phyloP scores from a whole-genome alignment of 1,140 invertebrate species.

The Harlomillsia oculata region DNA sequence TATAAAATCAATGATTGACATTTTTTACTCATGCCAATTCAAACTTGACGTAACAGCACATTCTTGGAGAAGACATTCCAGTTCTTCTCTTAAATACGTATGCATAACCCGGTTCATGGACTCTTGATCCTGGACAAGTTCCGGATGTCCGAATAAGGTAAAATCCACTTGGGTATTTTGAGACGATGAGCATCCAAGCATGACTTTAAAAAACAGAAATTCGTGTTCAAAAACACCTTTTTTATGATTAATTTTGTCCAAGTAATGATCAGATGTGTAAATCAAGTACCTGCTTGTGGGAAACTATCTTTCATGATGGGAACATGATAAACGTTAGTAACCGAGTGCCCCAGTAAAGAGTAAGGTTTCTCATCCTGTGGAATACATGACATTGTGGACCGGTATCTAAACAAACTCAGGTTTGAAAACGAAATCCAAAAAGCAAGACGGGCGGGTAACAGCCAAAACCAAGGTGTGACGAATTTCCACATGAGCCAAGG shows the following conservation, averaged over 20 bases:
- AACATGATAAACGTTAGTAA: slow-evolving; percentile 11
- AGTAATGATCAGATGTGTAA: too few species aligned
- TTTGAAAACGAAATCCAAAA: slow-evolving; percentile 5
- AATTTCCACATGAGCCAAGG: slow-evolving; percentile 20
- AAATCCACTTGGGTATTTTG: slow-evolving; percentile 15
- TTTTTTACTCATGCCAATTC: background rate
- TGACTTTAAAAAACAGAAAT: slow-evolving; percentile 1
- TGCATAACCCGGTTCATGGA: slow-evolving; percentile 8
- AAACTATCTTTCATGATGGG: slow-evolving; percentile 21
- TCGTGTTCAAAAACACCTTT: too few species aligned
- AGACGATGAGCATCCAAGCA: slow-evolving; percentile 21
- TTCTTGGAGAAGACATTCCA: background rate
- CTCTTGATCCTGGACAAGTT: slow-evolving; percentile 4
- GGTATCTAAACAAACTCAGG: background rate
- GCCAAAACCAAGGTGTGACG: slow-evolving; percentile 8
- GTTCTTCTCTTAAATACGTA: slow-evolving; percentile 5
- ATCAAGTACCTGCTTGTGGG: slow-evolving; percentile 2
- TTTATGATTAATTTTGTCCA: background rate
- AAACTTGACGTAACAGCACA: background rate
- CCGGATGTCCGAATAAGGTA: slow-evolving; percentile 18
- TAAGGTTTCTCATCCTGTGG: slow-evolving; percentile 11
- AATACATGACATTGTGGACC: slow-evolving; percentile 11
- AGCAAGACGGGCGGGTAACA: slow-evolving; percentile 1
- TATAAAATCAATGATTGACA: background rate
- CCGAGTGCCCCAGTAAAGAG: slow-evolving; percentile 1